Evolutionary conservation across 1,140 invertebrate genomes (phyloP).

Genomic region (Ruditapes philippinarum): DNA sequence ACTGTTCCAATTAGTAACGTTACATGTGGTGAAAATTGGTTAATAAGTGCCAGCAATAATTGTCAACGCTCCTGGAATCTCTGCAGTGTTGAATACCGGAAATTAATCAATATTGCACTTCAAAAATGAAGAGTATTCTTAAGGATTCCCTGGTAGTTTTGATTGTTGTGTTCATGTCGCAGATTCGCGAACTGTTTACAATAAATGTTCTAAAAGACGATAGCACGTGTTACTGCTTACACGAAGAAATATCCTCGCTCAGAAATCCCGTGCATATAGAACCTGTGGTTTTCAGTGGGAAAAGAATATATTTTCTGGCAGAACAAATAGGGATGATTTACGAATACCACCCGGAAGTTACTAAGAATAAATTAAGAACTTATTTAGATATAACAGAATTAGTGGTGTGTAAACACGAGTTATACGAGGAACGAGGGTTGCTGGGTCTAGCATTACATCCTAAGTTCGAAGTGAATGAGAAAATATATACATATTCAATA

Average conservation of each 20-base stretch:
- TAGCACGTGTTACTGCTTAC: constrained; percentile 37
- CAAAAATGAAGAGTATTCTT: not conserved
- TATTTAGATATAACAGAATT: constrained; percentile 30
- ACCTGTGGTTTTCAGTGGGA: not conserved
- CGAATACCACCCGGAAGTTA: not conserved
- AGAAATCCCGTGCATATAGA: constrained; percentile 61
- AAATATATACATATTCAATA: constrained; percentile 49
- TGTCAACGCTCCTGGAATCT: not conserved
- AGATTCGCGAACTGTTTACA: not conserved
- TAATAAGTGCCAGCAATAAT: not conserved
- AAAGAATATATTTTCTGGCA: constrained; percentile 46
- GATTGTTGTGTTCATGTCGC: not conserved
- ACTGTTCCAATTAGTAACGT: not conserved
- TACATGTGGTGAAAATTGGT: not conserved
- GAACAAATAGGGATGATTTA: constrained; percentile 59
- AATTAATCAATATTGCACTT: not conserved
- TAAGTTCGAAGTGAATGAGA: constrained; percentile 39
- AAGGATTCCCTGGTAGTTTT: not conserved
- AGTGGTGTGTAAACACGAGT: not conserved
- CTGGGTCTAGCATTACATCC: constrained; percentile 61
- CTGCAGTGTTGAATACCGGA: not conserved
- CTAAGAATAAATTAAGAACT: not conserved
- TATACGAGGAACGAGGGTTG: constrained; percentile 34
- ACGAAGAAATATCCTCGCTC: constrained; percentile 25
- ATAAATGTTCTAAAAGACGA: not conserved